Conservation (phyloP, 2,888 invertebrate species). For the Petrolisthes cinctipes region DNA sequence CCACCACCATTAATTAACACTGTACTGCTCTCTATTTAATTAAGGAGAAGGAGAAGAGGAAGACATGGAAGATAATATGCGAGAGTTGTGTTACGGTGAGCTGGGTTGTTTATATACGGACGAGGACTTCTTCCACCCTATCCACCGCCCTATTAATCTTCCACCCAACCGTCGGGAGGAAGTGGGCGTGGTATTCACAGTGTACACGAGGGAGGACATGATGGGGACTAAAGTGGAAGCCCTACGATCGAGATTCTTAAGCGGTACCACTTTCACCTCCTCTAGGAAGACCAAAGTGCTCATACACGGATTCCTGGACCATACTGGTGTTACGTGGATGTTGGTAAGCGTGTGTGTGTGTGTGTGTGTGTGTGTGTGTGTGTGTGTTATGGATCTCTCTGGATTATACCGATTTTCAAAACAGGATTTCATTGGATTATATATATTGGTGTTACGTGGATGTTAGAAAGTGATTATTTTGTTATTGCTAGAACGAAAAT, state of each 20-base stretch:
- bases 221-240: conserved; percentile 36
- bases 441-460: too few relatives aligned
- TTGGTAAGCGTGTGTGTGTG: conserved; percentile 72
- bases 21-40: not conserved
- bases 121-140: conserved; percentile 85
- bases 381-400: too few relatives aligned
- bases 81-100: conserved; percentile 79
- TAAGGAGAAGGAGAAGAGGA: conserved; percentile 35
- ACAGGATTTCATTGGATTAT: too few relatives aligned
- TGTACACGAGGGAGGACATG: conserved; percentile 77
- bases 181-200: conserved; percentile 85
- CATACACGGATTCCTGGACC: conserved; percentile 90
- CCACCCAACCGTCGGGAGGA: conserved; percentile 85
- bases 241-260: conserved; percentile 23
- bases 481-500: too few relatives aligned
- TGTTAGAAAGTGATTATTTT: too few relatives aligned
- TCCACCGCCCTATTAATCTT: conserved; percentile 85
- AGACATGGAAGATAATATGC: not conserved
- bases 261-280: conserved; percentile 74
- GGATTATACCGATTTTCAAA: not conserved
- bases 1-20: not conserved
- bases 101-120: conserved; percentile 86
- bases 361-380: not conserved
- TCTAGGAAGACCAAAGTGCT: conserved; percentile 84
- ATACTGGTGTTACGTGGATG: conserved; percentile 84